These are phyloP conservation scores for Bergia sp. DNA, from an alignment of 92 coral and sea anemone species.

Conservation along the genomic window DNA sequence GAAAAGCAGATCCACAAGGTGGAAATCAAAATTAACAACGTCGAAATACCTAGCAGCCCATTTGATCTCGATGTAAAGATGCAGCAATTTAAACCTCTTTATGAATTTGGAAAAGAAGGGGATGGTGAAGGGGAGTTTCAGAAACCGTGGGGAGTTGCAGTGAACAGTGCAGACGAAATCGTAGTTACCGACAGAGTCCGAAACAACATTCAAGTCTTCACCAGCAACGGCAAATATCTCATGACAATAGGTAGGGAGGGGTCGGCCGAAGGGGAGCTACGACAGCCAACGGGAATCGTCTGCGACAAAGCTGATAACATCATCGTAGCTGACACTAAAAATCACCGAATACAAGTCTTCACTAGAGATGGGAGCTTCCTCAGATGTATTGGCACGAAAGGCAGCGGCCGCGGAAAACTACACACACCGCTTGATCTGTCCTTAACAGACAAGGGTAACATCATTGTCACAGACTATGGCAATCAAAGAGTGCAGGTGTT, in stretches of 20 bases:
- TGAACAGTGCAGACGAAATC: conserved; percentile 26
- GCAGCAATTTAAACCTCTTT: conserved; percentile 26
- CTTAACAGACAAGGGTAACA: conserved; percentile 18
- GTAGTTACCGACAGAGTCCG: conserved; percentile 38
- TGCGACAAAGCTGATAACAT: conserved; percentile 41
- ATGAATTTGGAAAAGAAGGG: conserved; percentile 37
- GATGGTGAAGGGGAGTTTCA: conserved; percentile 27
- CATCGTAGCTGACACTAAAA: conserved; percentile 31
- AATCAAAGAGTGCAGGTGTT: conserved; percentile 36
- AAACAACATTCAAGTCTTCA: conserved; percentile 41
- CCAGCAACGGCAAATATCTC: conserved; percentile 28
- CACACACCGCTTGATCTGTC: conserved; percentile 43
- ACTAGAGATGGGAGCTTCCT: conserved; percentile 12
- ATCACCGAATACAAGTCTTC: conserved; percentile 40
- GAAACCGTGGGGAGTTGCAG: conserved; percentile 48
- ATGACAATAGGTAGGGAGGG: conserved; percentile 43
- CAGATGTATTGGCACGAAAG: conserved; percentile 21
- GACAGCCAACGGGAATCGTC: conserved; percentile 37
- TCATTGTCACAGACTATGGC: conserved; percentile 42
- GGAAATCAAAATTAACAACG: conserved; percentile 13
- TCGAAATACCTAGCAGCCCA: conserved; percentile 34
- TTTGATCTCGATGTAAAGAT: conserved; percentile 28
- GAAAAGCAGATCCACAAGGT: conserved; percentile 17
- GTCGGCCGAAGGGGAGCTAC: conserved; percentile 27
- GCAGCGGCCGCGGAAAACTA: conserved; percentile 30